phyloP scores from a whole-genome alignment of 2,888 invertebrate genomes.

The Labia minor region DNA sequence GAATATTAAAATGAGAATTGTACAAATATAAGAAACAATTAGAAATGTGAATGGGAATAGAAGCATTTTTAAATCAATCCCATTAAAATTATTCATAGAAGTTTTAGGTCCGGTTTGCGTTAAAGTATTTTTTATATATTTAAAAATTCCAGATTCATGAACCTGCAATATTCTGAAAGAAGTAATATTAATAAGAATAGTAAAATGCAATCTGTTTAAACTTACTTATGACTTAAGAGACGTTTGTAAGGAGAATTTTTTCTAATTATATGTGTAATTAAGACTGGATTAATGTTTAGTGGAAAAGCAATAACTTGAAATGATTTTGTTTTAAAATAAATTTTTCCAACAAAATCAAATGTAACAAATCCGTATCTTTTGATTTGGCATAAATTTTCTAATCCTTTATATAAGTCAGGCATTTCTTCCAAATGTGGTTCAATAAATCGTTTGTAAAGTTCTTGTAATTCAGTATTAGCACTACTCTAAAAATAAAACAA shows the following conservation, averaged over 20 bases:
- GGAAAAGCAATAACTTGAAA: neutral
- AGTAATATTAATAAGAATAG: too few species aligned
- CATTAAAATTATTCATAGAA: too few species aligned
- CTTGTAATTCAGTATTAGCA: neutral
- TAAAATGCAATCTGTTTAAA: too few species aligned
- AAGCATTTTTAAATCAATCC: too few species aligned
- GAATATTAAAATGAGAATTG: too few species aligned
- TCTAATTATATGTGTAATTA: neutral
- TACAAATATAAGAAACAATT: too few species aligned
- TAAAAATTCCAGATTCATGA: too few species aligned
- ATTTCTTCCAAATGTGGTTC: neutral
- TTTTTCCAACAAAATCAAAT: neutral
- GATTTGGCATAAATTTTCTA: neutral
- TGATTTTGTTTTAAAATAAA: neutral
- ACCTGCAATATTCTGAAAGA: too few species aligned
- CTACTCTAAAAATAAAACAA: neutral
- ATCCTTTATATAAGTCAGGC: neutral
- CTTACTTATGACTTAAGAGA: neutral
- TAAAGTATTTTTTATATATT: too few species aligned
- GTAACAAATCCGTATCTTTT: neutral
- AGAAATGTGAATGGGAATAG: too few species aligned
- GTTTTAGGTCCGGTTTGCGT: too few species aligned
- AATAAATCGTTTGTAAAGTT: neutral
- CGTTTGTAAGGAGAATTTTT: neutral
- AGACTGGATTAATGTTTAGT: neutral